Conservation (phyloP, 2,797 vertebrate species). For the Muscicapa striata region DNA sequence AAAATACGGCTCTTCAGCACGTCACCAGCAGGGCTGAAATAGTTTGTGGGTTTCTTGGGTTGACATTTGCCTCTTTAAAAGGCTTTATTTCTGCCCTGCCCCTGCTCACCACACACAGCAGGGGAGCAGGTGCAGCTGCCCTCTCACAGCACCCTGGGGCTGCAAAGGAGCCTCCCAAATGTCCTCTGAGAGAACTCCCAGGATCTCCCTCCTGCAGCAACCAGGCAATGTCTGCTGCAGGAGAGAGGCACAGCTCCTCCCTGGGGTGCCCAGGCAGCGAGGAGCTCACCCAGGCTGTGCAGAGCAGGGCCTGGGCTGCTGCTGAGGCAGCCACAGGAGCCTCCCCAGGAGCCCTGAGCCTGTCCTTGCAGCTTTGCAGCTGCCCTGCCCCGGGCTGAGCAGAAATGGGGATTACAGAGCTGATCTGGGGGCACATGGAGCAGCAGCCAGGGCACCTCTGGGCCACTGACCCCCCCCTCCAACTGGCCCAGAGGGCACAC, state of each 20-base stretch:
- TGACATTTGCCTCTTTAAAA: not conserved
- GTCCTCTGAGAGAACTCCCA: rapidly evolving
- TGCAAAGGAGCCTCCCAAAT: not conserved
- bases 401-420: not conserved
- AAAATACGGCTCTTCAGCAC: rapidly evolving
- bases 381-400: not conserved
- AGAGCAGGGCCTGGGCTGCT: not conserved
- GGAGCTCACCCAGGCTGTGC: not conserved
- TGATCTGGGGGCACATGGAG: constrained; percentile 23
- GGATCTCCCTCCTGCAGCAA: not conserved
- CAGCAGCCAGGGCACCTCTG: not conserved
- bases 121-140: not conserved
- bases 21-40: rapidly evolving
- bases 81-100: not conserved
- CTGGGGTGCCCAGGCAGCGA: not conserved
- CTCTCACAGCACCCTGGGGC: not conserved
- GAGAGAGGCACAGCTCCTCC: not conserved
- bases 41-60: not conserved
- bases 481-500: not conserved
- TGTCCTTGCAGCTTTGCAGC: not conserved
- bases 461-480: not conserved
- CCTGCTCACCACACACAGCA: not conserved
- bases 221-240: not conserved
- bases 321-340: rapidly evolving
- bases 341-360: rapidly evolving